Percentiles rank a stretch among this genome's conserved stretches.
Conservation (phyloP, 2,888 invertebrate genomes). For the Schizaphis graminum region DNA sequence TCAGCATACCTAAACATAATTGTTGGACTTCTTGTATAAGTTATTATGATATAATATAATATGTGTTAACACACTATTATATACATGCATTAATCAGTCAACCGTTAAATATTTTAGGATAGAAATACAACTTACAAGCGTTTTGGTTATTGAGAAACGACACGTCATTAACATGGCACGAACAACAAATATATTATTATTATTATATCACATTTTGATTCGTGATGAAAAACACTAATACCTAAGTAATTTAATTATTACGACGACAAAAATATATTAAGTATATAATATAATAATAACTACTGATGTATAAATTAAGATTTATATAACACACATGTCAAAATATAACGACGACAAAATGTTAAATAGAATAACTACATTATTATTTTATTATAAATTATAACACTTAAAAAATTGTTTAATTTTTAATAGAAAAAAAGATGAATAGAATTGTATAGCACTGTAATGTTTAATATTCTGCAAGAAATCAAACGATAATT, state of each 20-base stretch:
- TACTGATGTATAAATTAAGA: background rate
- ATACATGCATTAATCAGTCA: conserved; percentile 29
- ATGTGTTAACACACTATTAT: background rate
- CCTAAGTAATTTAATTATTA: conserved; percentile 6
- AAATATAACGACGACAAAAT: background rate
- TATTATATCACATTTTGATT: background rate
- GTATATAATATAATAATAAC: background rate
- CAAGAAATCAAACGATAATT: too few relatives aligned
- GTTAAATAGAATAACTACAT: background rate
- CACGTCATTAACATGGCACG: background rate
- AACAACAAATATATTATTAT: background rate
- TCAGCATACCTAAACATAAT: background rate
- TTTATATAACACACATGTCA: background rate
- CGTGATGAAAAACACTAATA: background rate
- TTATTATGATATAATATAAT: background rate
- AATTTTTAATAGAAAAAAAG: background rate
- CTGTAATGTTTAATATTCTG: background rate
- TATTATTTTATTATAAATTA: background rate
- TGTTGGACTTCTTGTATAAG: background rate
- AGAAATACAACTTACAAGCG: background rate
- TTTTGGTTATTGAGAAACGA: background rate
- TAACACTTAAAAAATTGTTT: background rate
- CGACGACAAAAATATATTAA: background rate
- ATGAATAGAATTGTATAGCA: background rate
- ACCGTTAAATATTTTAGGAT: background rate